Base-by-base conservation (phyloP, 2,113 vertebrate genomes). In the Rhipidura dahli region DNA sequence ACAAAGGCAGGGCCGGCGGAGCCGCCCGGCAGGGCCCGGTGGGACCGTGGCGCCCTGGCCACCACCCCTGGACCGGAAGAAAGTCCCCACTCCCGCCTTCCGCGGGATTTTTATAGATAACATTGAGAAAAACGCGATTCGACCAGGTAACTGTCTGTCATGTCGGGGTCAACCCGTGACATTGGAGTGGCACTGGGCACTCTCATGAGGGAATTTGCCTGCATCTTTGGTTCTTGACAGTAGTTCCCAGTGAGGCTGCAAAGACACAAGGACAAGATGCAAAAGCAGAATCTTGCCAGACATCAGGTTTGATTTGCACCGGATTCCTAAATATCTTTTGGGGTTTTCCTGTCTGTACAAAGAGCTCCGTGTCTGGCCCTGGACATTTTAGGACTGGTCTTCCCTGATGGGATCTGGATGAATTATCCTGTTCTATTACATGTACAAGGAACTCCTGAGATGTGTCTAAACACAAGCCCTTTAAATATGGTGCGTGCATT, bases 371-470 rank as follows among this genome's bases (percentile, higher is more conserved):
- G 18, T 35, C 51, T 77, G 65, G 44, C 31, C 15, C 31, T 65
- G 63, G 22, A 47, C 22, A 23, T 56, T 70, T 53, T 15, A 87
- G 51, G 26, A 18, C 16, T 71, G 15, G 5, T 53, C 49, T 89
- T 61, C 61, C 35, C 61, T 65, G 9, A 39, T 71, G 35, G 27
- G 33, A 44, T 80, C 53, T 69, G 51, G 24, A 26, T 78, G 28
- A 91, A 70, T 93, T 77, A 49, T 49, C 5, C 7, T 81, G 18
- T 93, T 61, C 23, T 77, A 30, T 86, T 76, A 47, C 30, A 56
- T 10, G 33, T 30, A 49, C 20, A 20, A 92, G 71, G 71, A 96
- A 63, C 76, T 83, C 82, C 54, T 35, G 60, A 94, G 85, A 86
- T 78, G 53, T 53, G 27, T 49, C 80, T 71, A 40, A 92, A 53